Evolutionary conservation across 2,113 vertebrate species (phyloP).

Genomic region (Oceanites oceanicus): DNA sequence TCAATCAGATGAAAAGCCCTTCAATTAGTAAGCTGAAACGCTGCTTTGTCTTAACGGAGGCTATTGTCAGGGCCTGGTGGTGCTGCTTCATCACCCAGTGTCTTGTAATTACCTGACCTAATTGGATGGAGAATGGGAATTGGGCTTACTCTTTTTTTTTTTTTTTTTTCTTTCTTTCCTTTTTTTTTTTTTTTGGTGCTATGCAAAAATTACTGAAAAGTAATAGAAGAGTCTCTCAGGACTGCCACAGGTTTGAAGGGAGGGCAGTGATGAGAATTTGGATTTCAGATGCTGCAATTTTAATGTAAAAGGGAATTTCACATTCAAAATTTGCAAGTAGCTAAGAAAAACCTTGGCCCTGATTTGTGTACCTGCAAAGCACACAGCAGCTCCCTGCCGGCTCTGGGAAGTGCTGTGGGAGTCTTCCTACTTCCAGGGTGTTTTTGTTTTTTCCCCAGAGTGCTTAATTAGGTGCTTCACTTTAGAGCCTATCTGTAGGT

Average conservation of each 20-base stretch:
- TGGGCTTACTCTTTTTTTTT: not conserved
- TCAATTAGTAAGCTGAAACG: not conserved
- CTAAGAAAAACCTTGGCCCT: not conserved
- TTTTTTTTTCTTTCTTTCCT: too few species aligned
- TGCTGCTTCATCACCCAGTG: not conserved
- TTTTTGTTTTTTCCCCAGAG: not conserved
- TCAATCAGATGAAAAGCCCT: not conserved
- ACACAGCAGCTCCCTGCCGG: not conserved
- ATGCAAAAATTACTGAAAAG: not conserved
- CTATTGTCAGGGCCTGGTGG: not conserved
- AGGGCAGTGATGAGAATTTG: not conserved
- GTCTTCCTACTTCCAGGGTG: not conserved
- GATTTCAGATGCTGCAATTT: not conserved
- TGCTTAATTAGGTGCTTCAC: not conserved
- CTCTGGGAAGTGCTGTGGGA: not conserved
- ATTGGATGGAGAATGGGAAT: not conserved
- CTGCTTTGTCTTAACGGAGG: not conserved
- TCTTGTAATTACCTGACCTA: not conserved
- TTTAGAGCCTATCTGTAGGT: not conserved
- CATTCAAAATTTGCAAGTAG: not conserved
- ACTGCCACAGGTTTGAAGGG: not conserved
- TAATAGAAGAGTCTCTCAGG: not conserved
- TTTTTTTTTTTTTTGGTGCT: not conserved
- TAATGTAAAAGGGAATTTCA: not conserved
- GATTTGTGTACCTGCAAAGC: not conserved